Base-by-base conservation (phyloP, 2,113 vertebrate species). In the Grammomys surdaster region DNA sequence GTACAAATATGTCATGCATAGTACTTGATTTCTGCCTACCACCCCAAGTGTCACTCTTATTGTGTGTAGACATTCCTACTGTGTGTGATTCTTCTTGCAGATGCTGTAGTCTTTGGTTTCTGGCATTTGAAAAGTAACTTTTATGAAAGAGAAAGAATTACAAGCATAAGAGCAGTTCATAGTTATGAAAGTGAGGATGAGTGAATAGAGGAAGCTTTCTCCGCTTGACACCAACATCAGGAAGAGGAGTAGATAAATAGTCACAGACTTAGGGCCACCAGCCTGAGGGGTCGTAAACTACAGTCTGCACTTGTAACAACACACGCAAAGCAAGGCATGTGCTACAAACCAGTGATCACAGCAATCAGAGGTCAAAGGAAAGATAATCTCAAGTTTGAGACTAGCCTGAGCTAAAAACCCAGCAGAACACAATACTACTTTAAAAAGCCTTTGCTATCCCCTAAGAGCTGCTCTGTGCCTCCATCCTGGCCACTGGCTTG, bases 91-190 rank as follows among this genome's bases (percentile, higher is more conserved):
- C 72, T 56, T 91, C 86, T 70, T 90, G 69, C 26, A 24, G 63
- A 60, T 13, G 58, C 13, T 36, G 72, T 20, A 78, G 24, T 24
- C 60, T 87, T 76, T 28, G 40, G 51, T 72, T 95, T 95, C 51
- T 10, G 10, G n/a, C 86, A 73, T 36, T 60, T 56, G n/a, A 40
- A 73, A 86, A 72, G 63, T 54, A 19, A 51, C 60, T 94, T 94
- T 75, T 9, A 33, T 43, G 22, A 60, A 84, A 95, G 40, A 28
- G 72, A 7, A 90, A 94, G 43, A 77, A 65, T 77, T 86, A 63
- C 46, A 81, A 94, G 43, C 69, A 54, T 19, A 43, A 58, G 13
- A n/a, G 40, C 24, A 48, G 33, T 24, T 4, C 33, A 40, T 1
- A 17, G 63, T 33, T 60, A 4, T 12, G 5, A 43, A 19, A 20